phyloP scores from a whole-genome alignment of 2,888 invertebrate species.

The Scaptomyza reducta region DNA sequence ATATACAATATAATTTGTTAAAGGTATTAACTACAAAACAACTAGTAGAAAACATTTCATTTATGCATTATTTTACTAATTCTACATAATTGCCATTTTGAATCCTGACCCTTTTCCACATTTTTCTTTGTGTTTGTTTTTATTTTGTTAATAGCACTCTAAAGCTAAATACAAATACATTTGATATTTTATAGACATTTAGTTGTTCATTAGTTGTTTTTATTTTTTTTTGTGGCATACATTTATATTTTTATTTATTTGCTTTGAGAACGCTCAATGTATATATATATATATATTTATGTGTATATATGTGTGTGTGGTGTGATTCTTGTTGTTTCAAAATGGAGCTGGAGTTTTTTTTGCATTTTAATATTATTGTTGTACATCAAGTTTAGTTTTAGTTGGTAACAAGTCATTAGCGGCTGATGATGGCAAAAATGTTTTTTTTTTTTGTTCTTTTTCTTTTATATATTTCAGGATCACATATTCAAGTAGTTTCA shows the following conservation, averaged over 20 bases:
- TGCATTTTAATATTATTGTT: conserved; percentile 40
- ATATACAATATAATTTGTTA: conserved; percentile 48
- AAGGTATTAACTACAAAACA: conserved; percentile 65
- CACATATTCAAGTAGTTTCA: conserved; percentile 81
- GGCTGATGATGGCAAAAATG: conserved; percentile 47
- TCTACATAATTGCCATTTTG: conserved; percentile 63
- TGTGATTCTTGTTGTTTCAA: conserved; percentile 51
- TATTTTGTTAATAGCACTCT: conserved; percentile 43
- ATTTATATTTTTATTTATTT: conserved; percentile 19
- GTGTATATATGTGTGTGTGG: conserved; percentile 16
- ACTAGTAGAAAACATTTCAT: conserved; percentile 70
- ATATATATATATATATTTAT: conserved; percentile 6
- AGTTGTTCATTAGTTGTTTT: conserved; percentile 20
- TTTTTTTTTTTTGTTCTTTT: conserved; percentile 41
- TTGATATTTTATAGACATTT: conserved; percentile 73
- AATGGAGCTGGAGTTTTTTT: conserved; percentile 73
- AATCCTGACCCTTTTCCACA: conserved; percentile 31
- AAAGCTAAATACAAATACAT: conserved; percentile 61
- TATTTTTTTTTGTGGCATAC: conserved; percentile 4
- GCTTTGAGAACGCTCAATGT: too few species aligned
- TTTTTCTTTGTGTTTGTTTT: conserved; percentile 7
- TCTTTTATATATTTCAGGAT: conserved; percentile 70
- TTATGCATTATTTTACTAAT: conserved; percentile 52
- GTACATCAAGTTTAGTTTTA: conserved; percentile 60
- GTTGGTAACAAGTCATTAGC: conserved; percentile 57